phyloP scores from a whole-genome alignment of 2,888 invertebrate species.

The Ormia ochracea region DNA sequence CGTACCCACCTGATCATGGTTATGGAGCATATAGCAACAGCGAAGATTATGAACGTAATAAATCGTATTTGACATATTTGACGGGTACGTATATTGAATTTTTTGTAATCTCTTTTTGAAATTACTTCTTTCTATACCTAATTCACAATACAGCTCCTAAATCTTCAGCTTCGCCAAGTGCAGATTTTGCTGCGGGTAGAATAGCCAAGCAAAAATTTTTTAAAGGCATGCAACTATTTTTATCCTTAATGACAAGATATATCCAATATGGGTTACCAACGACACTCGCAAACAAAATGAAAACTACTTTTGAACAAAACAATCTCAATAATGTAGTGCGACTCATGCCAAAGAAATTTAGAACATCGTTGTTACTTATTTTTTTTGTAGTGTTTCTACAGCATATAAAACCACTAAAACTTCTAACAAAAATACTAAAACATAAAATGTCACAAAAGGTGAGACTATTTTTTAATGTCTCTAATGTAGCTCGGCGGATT shows the following conservation, averaged over 20 bases:
- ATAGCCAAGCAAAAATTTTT: slow-evolving; percentile 10
- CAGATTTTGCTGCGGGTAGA: not conserved
- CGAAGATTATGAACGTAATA: slow-evolving; percentile 74
- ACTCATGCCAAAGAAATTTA: slow-evolving; percentile 3
- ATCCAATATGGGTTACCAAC: not conserved
- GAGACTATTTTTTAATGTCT: slow-evolving; percentile 29
- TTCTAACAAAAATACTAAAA: not conserved
- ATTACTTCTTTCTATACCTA: not conserved
- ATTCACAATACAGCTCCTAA: slow-evolving; percentile 41
- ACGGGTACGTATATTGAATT: slow-evolving; percentile 67
- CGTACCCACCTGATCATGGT: slow-evolving; percentile 73
- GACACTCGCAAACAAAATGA: slow-evolving; percentile 20
- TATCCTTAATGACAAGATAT: not conserved
- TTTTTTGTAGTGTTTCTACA: not conserved
- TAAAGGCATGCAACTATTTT: not conserved
- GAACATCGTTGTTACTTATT: slow-evolving; percentile 65
- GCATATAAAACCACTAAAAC: not conserved
- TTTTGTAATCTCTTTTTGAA: not conserved
- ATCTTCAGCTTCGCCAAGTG: slow-evolving; percentile 33
- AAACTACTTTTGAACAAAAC: slow-evolving; percentile 28
- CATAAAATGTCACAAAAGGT: slow-evolving; percentile 5
- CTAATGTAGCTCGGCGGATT: not conserved
- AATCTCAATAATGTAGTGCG: slow-evolving; percentile 16
- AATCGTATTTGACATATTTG: slow-evolving; percentile 75
- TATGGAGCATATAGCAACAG: slow-evolving; percentile 73